phyloP scores from a whole-genome alignment of 2,888 invertebrate genomes.

The Diarsia rubi region DNA sequence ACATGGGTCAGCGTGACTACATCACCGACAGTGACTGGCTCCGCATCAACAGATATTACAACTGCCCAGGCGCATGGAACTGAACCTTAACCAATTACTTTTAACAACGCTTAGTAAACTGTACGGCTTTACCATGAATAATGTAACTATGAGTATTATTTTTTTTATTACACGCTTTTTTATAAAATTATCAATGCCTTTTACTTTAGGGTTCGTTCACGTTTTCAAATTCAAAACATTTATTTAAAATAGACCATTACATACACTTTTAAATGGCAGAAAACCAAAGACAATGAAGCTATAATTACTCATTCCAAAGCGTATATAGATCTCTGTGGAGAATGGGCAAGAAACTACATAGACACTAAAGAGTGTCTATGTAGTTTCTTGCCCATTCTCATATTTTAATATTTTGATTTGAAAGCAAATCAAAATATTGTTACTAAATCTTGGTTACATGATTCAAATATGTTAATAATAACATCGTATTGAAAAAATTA shows the following conservation, averaged over 20 bases:
- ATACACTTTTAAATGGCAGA: too few relatives aligned
- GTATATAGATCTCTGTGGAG: too few relatives aligned
- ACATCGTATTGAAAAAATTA: not conserved
- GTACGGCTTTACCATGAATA: not conserved
- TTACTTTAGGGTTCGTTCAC: not conserved
- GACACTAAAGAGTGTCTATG: too few relatives aligned
- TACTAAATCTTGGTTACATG: too few relatives aligned
- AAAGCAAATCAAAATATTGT: too few relatives aligned
- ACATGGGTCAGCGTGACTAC: constrained; percentile 87
- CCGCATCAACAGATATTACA: constrained; percentile 88
- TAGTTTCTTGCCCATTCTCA: too few relatives aligned
- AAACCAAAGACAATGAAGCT: too few relatives aligned
- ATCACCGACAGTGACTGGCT: constrained; percentile 88
- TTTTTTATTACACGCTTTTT: constrained; percentile 39
- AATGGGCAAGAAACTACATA: too few relatives aligned
- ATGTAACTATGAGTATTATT: constrained; percentile 14
- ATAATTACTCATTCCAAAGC: too few relatives aligned
- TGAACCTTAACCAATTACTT: constrained; percentile 46
- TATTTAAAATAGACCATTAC: too few relatives aligned
- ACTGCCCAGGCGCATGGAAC: constrained; percentile 86
- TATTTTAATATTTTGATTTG: too few relatives aligned
- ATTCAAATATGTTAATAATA: not conserved
- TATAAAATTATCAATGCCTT: not conserved
- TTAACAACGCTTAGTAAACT: not conserved
- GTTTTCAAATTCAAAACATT: too few relatives aligned